Conservation (phyloP, 2,888 invertebrate species). For the Thereva unica region DNA sequence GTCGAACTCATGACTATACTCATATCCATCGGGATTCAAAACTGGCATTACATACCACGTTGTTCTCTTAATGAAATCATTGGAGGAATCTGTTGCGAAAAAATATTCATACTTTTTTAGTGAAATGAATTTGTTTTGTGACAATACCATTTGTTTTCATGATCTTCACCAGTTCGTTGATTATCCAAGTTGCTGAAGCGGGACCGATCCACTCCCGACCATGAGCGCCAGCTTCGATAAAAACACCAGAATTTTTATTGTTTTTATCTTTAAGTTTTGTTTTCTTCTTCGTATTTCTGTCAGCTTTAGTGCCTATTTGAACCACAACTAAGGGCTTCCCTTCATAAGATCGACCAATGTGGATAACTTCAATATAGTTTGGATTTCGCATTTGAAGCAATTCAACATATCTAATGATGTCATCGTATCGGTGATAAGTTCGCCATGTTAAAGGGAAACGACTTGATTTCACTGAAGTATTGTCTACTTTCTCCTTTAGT, state of each 20-base stretch:
- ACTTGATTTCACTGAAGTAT: slow-evolving; percentile 18
- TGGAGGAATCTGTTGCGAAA: slow-evolving; percentile 45
- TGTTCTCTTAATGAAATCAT: slow-evolving; percentile 52
- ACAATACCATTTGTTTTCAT: slow-evolving; percentile 62
- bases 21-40: slow-evolving; percentile 78
- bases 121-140: background rate
- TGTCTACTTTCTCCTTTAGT: slow-evolving; percentile 61
- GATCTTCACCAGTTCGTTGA: slow-evolving; percentile 69
- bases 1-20: slow-evolving; percentile 72
- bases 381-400: slow-evolving; percentile 68
- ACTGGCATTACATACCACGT: slow-evolving; percentile 76
- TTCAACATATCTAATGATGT: slow-evolving; percentile 71
- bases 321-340: slow-evolving; percentile 71
- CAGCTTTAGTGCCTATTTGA: slow-evolving; percentile 62
- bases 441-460: slow-evolving; percentile 72
- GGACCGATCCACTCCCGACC: slow-evolving; percentile 81
- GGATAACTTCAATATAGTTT: slow-evolving; percentile 67
- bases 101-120: slow-evolving; percentile 9
- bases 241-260: slow-evolving; percentile 72
- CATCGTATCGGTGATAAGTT: slow-evolving; percentile 71
- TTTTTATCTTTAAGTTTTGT: slow-evolving; percentile 57
- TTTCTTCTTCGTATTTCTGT: slow-evolving; percentile 49
- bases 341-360: slow-evolving; percentile 74
- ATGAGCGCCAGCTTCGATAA: slow-evolving; percentile 80
- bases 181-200: slow-evolving; percentile 74